phyloP scores from a whole-genome alignment of 2,888 invertebrate species.

The Aspidiotus destructor region DNA sequence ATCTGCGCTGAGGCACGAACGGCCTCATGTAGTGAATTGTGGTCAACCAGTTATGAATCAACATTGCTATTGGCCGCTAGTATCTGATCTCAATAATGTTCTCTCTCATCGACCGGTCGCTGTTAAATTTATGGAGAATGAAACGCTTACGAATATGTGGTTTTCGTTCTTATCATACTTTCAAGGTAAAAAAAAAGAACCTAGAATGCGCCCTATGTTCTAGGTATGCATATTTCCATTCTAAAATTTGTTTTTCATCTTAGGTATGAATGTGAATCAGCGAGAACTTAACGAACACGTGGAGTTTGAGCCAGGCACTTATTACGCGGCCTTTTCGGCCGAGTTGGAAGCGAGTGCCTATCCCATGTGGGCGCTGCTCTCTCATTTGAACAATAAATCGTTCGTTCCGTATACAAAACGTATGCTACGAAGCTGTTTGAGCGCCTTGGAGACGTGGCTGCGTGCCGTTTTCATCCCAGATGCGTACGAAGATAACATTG shows the following conservation, averaged over 20 bases:
- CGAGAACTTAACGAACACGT: slow-evolving; percentile 83
- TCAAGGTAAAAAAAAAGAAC: slow-evolving; percentile 56
- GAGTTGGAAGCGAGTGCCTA: slow-evolving; percentile 94
- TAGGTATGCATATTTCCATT: background rate
- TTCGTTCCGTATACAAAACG: slow-evolving; percentile 61
- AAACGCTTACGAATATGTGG: slow-evolving; percentile 88
- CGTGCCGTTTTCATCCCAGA: slow-evolving; percentile 53
- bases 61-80: slow-evolving; percentile 96
- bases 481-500: slow-evolving; percentile 50
- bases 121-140: slow-evolving; percentile 76
- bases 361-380: slow-evolving; percentile 94
- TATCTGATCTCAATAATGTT: slow-evolving; percentile 93
- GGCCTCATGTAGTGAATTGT: slow-evolving; percentile 88
- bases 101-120: slow-evolving; percentile 87
- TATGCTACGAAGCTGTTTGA: slow-evolving; percentile 65
- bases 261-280: slow-evolving; percentile 94
- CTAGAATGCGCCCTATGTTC: background rate
- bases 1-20: slow-evolving; percentile 43
- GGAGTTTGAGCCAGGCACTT: slow-evolving; percentile 93
- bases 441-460: slow-evolving; percentile 77
- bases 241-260: slow-evolving; percentile 25
- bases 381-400: slow-evolving; percentile 65
- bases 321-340: slow-evolving; percentile 95
- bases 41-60: slow-evolving; percentile 87
- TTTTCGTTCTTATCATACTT: slow-evolving; percentile 87